Evolutionary conservation across 2,113 vertebrate genomes (phyloP).

Genomic region (Choloepus hoffmanni): DNA sequence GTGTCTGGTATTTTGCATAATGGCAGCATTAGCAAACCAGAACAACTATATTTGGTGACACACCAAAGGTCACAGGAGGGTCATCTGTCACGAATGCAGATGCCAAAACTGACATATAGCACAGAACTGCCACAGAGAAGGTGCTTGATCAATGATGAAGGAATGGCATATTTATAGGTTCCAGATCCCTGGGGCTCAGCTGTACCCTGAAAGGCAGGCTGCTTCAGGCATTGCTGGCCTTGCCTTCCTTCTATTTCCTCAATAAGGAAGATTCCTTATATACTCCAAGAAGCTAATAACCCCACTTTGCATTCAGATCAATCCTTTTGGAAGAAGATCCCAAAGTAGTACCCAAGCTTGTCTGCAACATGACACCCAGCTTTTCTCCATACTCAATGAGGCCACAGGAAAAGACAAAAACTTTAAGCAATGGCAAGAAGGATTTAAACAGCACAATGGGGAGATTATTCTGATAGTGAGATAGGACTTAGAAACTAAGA

Average conservation of each 20-base stretch:
- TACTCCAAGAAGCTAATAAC: background rate
- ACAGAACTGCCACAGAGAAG: background rate
- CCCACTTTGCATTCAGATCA: background rate
- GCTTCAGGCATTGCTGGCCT: background rate
- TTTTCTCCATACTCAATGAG: background rate
- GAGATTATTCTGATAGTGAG: slow-evolving; percentile 12
- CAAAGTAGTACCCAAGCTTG: background rate
- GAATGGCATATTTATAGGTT: background rate
- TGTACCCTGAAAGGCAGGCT: background rate
- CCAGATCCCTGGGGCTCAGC: background rate
- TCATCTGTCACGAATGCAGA: background rate
- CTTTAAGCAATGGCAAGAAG: slow-evolving; percentile 30
- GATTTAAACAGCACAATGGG: background rate
- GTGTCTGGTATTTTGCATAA: too few species aligned
- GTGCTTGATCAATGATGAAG: background rate
- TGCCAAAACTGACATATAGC: background rate
- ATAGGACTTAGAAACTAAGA: slow-evolving; percentile 32
- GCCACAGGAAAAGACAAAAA: background rate
- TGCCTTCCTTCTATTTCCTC: background rate
- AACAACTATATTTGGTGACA: background rate
- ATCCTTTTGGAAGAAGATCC: background rate
- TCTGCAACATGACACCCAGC: background rate
- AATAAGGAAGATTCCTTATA: background rate
- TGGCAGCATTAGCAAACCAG: too few species aligned
- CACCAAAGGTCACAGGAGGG: background rate